These are phyloP conservation scores for Aspidoscelis tigris DNA, from an alignment of 2,113 vertebrate genomes.

Conservation along the genomic window DNA sequence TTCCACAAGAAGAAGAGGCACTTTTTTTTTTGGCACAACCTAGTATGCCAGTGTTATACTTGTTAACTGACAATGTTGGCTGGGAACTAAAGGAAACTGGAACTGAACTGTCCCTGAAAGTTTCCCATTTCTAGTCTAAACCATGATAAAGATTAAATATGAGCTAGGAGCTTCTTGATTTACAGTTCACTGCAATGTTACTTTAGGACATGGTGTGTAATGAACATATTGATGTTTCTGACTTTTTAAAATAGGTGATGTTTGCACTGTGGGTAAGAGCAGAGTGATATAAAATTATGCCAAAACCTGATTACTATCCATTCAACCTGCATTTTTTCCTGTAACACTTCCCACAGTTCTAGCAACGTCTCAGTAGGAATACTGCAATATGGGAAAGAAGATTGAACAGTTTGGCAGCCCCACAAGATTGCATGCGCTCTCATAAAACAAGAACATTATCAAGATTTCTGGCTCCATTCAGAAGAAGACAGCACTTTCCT, in stretches of 20 bases:
- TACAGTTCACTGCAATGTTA: neutral
- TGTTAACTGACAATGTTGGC: neutral
- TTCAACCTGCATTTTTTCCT: neutral
- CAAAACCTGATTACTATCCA: neutral
- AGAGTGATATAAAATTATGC: slow-evolving; percentile 16
- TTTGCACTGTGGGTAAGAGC: slow-evolving; percentile 16
- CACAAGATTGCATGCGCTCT: slow-evolving; percentile 40
- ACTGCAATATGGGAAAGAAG: slow-evolving; percentile 35
- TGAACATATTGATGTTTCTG: neutral
- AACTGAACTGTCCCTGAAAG: neutral
- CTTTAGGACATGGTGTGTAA: neutral
- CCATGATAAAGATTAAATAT: neutral
- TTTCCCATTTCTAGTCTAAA: neutral
- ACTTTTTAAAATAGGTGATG: slow-evolving; percentile 6
- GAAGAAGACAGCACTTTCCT: slow-evolving; percentile 62
- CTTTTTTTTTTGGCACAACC: too few species aligned
- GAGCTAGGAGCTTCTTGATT: neutral
- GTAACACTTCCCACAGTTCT: slow-evolving; percentile 44
- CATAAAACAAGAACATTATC: slow-evolving; percentile 53
- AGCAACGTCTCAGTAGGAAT: slow-evolving; percentile 44
- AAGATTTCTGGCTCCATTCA: slow-evolving; percentile 58
- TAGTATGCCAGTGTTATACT: too few species aligned
- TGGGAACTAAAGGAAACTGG: neutral
- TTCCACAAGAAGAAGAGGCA: too few species aligned
- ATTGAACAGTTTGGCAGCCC: slow-evolving; percentile 30